Conservation (phyloP, 2,888 invertebrate species). For the Syrphus vitripennis region DNA sequence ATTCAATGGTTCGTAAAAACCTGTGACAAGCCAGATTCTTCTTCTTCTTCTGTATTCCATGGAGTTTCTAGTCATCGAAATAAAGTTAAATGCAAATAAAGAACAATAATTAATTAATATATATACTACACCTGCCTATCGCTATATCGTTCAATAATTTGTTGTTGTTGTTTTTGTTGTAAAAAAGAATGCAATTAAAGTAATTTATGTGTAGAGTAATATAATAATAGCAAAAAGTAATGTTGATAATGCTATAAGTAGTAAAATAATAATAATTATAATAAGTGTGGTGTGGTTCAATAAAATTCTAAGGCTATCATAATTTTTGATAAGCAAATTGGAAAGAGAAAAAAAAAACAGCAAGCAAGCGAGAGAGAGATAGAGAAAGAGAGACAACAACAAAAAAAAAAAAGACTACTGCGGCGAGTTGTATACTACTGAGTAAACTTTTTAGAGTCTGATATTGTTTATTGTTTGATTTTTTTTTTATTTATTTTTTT, state of each 20-base stretch:
- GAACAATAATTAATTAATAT: background rate
- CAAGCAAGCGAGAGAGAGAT: background rate
- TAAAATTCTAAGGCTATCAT: background rate
- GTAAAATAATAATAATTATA: background rate
- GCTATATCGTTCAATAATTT: slow-evolving; percentile 15
- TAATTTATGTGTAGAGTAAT: slow-evolving; percentile 7
- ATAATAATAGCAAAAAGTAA: background rate
- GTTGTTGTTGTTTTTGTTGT: slow-evolving; percentile 26
- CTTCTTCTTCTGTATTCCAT: slow-evolving; percentile 3
- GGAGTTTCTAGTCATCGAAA: slow-evolving; percentile 19
- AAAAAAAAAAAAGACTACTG: background rate
- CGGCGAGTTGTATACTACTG: too few relatives aligned
- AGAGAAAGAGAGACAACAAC: background rate
- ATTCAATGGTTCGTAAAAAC: slow-evolving; percentile 44
- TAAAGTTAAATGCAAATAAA: background rate
- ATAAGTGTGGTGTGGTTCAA: slow-evolving; percentile 15
- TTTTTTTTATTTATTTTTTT: slow-evolving; percentile 2
- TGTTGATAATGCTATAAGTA: background rate
- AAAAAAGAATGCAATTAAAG: background rate
- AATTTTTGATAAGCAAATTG: slow-evolving; percentile 13
- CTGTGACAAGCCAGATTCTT: slow-evolving; percentile 37
- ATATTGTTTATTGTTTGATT: slow-evolving; percentile 20
- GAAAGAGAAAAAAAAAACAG: background rate
- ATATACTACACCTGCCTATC: background rate
- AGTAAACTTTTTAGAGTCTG: slow-evolving; percentile 10